These are phyloP conservation scores for Ceratosolen solmsi DNA, from an alignment of 1,140 invertebrate species.

Conservation along the genomic window DNA sequence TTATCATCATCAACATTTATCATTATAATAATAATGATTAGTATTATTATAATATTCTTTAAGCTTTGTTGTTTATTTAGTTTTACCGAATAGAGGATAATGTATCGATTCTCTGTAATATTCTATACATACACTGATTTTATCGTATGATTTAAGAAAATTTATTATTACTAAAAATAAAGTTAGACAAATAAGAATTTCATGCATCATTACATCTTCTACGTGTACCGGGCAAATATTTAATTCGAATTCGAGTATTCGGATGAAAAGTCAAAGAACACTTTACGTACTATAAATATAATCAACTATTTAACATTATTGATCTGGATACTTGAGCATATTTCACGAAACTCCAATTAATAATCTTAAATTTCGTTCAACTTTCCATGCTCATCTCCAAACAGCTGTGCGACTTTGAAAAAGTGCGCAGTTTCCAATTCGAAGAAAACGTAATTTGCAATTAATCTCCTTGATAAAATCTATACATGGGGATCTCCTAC, in stretches of 20 bases:
- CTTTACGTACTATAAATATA: conserved; percentile 3
- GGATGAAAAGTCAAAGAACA: not conserved
- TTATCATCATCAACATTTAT: too few relatives aligned
- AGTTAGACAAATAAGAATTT: too few relatives aligned
- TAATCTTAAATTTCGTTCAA: conserved; percentile 2
- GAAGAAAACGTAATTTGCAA: conserved; percentile 30
- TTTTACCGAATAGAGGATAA: too few relatives aligned
- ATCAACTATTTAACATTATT: conserved; percentile 14
- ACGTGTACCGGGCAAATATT: not conserved
- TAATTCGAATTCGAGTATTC: not conserved
- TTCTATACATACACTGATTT: too few relatives aligned
- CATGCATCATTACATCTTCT: not conserved
- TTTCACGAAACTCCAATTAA: conserved; percentile 12
- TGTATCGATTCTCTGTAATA: too few relatives aligned
- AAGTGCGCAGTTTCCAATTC: conserved; percentile 26
- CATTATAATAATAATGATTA: too few relatives aligned
- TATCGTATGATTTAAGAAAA: too few relatives aligned
- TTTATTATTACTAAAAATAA: too few relatives aligned
- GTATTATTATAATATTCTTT: too few relatives aligned
- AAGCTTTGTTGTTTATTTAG: too few relatives aligned
- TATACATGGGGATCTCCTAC: not conserved
- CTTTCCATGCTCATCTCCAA: not conserved
- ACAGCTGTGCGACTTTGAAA: conserved; percentile 26
- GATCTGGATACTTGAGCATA: not conserved
- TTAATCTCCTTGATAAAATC: conserved; percentile 36